Percentiles rank a stretch among this genome's conserved stretches.
Evolutionary conservation across 2,888 invertebrate genomes (phyloP).

Genomic region (Coleophora deauratella): DNA sequence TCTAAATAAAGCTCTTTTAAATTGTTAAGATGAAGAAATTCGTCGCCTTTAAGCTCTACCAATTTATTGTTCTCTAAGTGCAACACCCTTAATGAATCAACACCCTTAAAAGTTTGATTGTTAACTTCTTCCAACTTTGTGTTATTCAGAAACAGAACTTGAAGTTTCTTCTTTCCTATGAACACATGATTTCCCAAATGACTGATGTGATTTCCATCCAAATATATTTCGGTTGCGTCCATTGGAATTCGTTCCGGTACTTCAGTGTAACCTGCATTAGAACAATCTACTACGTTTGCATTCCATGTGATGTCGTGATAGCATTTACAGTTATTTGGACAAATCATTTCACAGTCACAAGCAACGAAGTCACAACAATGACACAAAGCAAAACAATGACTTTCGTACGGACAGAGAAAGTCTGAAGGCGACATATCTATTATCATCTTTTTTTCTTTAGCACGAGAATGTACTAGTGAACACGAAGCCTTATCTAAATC

Average conservation of each 20-base stretch:
- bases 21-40: constrained; percentile 83
- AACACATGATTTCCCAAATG: constrained; percentile 88
- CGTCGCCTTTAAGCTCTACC: constrained; percentile 82
- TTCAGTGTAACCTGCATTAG: constrained; percentile 80
- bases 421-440: constrained; percentile 82
- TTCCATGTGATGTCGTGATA: constrained; percentile 90
- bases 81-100: constrained; percentile 80
- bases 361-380: constrained; percentile 93
- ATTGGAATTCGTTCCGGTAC: constrained; percentile 88
- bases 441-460: constrained; percentile 81
- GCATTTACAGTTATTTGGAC: constrained; percentile 88
- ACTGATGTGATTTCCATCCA: constrained; percentile 87
- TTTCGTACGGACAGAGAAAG: constrained; percentile 86
- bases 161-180: constrained; percentile 87
- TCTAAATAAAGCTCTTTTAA: constrained; percentile 86
- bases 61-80: constrained; percentile 86
- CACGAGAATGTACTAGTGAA: constrained; percentile 78
- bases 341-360: constrained; percentile 94
- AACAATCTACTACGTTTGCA: constrained; percentile 88
- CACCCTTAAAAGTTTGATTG: constrained; percentile 88
- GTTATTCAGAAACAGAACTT: constrained; percentile 84
- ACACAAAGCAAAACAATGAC: constrained; percentile 90
- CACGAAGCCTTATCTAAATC: constrained; percentile 86
- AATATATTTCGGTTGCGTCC: constrained; percentile 91
- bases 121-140: constrained; percentile 83